A percentile compares a stretch with the other conserved stretches of the same genome.
Evolutionary conservation across 2,113 vertebrate species (phyloP).

Genomic region (Marmota monax): DNA sequence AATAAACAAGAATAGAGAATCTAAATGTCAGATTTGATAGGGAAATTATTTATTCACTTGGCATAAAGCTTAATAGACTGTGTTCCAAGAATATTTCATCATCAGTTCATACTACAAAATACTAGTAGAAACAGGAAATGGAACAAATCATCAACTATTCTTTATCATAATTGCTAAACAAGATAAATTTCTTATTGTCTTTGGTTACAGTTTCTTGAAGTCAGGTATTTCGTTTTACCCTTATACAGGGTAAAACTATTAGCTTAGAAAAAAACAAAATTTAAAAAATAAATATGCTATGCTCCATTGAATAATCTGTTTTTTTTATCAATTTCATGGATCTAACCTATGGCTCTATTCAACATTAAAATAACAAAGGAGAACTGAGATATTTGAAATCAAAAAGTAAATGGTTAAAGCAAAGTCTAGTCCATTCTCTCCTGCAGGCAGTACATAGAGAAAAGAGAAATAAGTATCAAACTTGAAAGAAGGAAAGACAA

Average conservation of each 20-base stretch:
- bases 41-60: conserved; percentile 16
- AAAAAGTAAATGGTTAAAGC: conserved; percentile 1
- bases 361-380: conserved; percentile 22
- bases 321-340: background rate
- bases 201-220: conserved; percentile 14
- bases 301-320: background rate
- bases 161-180: background rate
- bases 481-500: conserved; percentile 5
- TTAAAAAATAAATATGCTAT: conserved; percentile 12
- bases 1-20: conserved; percentile 27
- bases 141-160: background rate
- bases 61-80: background rate
- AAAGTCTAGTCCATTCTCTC: background rate
- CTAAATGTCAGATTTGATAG: conserved; percentile 41
- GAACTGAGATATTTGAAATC: background rate
- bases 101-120: background rate
- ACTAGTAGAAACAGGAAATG: background rate
- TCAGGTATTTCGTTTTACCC: background rate
- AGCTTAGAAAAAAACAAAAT: conserved; percentile 31
- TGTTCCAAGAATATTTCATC: conserved; percentile 1
- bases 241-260: background rate
- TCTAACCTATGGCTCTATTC: background rate
- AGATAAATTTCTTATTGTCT: background rate
- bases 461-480: background rate
- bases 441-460: background rate